These are phyloP conservation scores for Ischnus inquisitorius DNA, from an alignment of 2,888 invertebrate genomes.

Conservation along the genomic window DNA sequence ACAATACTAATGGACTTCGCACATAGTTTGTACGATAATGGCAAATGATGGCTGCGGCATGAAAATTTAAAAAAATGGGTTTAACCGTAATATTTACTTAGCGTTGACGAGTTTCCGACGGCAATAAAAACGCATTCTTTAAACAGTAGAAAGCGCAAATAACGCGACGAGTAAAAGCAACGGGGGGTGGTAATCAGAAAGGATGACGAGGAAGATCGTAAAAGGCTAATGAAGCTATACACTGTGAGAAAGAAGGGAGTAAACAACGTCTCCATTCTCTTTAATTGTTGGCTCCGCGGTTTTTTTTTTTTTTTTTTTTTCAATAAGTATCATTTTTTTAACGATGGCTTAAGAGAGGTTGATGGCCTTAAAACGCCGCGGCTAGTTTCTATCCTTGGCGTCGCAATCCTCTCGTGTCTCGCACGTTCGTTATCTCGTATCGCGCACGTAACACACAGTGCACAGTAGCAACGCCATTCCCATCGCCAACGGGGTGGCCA, in stretches of 20 bases:
- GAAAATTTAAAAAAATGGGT: background rate
- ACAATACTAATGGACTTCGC: no score
- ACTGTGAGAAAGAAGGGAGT: constrained; percentile 55
- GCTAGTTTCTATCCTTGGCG: constrained; percentile 15
- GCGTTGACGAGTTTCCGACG: background rate
- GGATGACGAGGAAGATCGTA: constrained; percentile 39
- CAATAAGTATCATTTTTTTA: constrained; percentile 3
- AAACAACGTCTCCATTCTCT: constrained; percentile 21
- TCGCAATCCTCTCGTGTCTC: constrained; percentile 25
- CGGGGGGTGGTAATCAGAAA: constrained; percentile 11
- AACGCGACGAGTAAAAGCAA: constrained; percentile 14
- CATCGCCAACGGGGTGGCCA: constrained; percentile 21
- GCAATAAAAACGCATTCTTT: background rate
- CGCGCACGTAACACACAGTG: constrained; percentile 33
- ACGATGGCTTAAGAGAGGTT: constrained; percentile 11
- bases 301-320: constrained; percentile 4
- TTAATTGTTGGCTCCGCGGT: constrained; percentile 9
- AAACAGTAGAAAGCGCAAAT: constrained; percentile 16
- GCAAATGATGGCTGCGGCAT: background rate
- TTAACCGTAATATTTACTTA: background rate
- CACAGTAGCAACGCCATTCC: constrained; percentile 42
- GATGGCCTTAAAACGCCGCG: constrained; percentile 2
- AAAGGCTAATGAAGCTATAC: constrained; percentile 55
- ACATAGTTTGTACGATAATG: background rate
- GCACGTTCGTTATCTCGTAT: constrained; percentile 28